A percentile compares a stretch with the other conserved stretches of the same genome.
Evolutionary conservation across 2,888 invertebrate species (phyloP).

Genomic region (Cantharis rufa): DNA sequence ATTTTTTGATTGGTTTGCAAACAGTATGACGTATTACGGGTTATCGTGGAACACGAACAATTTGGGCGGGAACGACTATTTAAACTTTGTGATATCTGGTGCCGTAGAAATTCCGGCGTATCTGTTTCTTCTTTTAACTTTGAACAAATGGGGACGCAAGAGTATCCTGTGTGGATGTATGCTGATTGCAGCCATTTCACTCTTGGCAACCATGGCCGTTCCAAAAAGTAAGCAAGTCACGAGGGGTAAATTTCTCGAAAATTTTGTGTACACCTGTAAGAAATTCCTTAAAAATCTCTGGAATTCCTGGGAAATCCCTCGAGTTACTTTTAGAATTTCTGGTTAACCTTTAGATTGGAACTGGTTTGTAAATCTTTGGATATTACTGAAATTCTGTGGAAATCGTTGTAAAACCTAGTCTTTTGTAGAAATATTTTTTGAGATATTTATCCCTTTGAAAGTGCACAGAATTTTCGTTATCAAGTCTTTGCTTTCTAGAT

Average conservation of each 20-base stretch:
- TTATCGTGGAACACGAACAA: slow-evolving; percentile 75
- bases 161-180: slow-evolving; percentile 70
- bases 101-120: slow-evolving; percentile 79
- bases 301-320: too few species aligned
- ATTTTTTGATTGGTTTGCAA: slow-evolving; percentile 79
- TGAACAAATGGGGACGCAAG: slow-evolving; percentile 73
- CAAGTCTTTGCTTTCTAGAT: slow-evolving; percentile 50
- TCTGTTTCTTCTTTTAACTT: slow-evolving; percentile 64
- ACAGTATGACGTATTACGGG: slow-evolving; percentile 78
- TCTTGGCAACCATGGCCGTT: slow-evolving; percentile 63
- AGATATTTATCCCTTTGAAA: too few species aligned
- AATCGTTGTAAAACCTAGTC: too few species aligned
- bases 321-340: too few species aligned
- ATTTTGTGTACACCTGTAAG: too few species aligned
- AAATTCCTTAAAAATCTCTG: too few species aligned
- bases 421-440: too few species aligned
- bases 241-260: too few species aligned
- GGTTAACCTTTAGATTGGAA: too few species aligned
- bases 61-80: slow-evolving; percentile 70
- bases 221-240: slow-evolving; percentile 57
- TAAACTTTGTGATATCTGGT: slow-evolving; percentile 76
- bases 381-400: too few species aligned
- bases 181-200: slow-evolving; percentile 64
- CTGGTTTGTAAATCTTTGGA: too few species aligned
- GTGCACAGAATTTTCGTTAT: not conserved